A percentile compares a stretch with the other conserved stretches of the same genome.
Evolutionary conservation across 2,113 vertebrate species (phyloP).

Genomic region (Rousettus leschenaultii): DNA sequence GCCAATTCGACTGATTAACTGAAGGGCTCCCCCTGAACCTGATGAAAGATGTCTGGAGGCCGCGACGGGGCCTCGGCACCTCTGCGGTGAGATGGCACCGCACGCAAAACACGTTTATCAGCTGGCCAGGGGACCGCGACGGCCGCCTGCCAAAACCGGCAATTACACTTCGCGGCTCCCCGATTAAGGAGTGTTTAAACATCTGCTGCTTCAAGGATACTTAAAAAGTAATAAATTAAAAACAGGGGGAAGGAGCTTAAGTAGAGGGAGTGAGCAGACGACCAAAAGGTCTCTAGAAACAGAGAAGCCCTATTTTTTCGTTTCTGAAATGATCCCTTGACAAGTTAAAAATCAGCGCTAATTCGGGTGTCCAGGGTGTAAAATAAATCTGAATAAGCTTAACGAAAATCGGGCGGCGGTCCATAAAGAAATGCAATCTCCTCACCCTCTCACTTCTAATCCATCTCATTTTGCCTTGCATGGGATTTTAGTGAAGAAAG

Average conservation of each 20-base stretch:
- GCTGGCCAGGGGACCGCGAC: background rate
- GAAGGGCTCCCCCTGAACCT: background rate
- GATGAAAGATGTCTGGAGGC: background rate
- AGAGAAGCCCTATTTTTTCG: background rate
- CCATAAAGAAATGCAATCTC: background rate
- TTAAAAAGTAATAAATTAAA: slow-evolving; percentile 57
- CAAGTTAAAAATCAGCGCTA: slow-evolving; percentile 6
- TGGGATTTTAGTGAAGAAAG: rapidly evolving
- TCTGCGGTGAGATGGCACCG: background rate
- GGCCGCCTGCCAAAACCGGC: background rate
- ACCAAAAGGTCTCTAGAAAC: background rate
- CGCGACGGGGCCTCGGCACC: rapidly evolving
- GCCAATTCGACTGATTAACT: background rate
- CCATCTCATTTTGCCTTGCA: rapidly evolving
- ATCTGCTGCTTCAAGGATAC: slow-evolving; percentile 19
- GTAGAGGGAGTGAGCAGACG: background rate
- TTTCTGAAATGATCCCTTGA: slow-evolving; percentile 43
- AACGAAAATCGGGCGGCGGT: background rate
- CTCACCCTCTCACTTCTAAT: background rate
- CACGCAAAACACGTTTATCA: rapidly evolving
- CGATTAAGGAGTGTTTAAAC: slow-evolving; percentile 60
- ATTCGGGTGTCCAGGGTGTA: background rate
- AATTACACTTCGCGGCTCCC: slow-evolving; percentile 10
- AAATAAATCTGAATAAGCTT: slow-evolving; percentile 23
- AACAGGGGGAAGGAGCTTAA: background rate